Evolutionary conservation across 2,888 invertebrate genomes (phyloP).

Genomic region (Cephus rjabovi): DNA sequence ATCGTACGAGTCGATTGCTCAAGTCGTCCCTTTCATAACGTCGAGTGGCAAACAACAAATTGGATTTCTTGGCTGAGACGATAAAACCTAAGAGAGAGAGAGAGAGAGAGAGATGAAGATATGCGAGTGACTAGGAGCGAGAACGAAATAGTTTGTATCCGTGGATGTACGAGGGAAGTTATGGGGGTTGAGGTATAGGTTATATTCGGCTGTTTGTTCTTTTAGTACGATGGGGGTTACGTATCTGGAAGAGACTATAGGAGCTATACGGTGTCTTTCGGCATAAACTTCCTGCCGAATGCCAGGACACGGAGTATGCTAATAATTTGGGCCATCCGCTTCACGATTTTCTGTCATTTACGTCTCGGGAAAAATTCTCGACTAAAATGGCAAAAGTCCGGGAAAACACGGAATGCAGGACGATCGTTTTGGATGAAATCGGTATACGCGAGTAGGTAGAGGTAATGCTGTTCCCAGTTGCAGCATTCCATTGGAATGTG

Average conservation of each 20-base stretch:
- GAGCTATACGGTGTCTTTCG: not conserved
- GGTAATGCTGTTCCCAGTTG: not conserved
- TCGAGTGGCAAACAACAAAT: slow-evolving; percentile 36
- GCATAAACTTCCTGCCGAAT: slow-evolving; percentile 55
- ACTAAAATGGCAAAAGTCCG: not conserved
- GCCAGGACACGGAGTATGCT: slow-evolving; percentile 57
- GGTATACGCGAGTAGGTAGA: not conserved
- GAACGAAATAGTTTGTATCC: slow-evolving; percentile 5
- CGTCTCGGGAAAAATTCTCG: slow-evolving; percentile 17
- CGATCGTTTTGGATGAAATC: not conserved
- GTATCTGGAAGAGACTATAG: not conserved
- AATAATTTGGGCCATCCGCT: slow-evolving; percentile 45
- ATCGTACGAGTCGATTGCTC: slow-evolving; percentile 13
- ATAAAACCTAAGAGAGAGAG: not conserved
- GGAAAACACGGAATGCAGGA: not conserved
- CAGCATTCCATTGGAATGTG: not conserved
- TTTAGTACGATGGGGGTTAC: slow-evolving; percentile 19
- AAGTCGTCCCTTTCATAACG: slow-evolving; percentile 12
- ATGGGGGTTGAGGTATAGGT: not conserved
- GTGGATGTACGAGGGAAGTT: slow-evolving; percentile 2
- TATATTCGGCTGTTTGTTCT: slow-evolving; percentile 39
- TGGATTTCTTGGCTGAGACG: slow-evolving; percentile 27
- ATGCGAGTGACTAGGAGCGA: not conserved
- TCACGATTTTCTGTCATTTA: slow-evolving; percentile 36
- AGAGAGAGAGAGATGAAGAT: too few relatives aligned